Base-by-base conservation (phyloP, 2,797 vertebrate species). In the Loriculus beryllinus region DNA sequence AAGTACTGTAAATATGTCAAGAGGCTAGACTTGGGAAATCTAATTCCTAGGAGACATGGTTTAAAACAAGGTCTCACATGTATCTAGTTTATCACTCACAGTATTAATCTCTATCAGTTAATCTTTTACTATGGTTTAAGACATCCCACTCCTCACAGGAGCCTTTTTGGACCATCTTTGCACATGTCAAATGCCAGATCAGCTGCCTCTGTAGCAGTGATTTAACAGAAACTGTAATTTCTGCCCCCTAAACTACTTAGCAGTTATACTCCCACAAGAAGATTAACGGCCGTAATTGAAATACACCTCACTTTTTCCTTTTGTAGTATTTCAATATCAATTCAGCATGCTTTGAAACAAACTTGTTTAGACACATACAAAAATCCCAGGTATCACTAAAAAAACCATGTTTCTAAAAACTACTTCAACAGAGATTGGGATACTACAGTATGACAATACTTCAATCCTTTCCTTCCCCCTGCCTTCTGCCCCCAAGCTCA, bases 141-240 rank as follows among this genome's bases (percentile, higher is more conserved):
- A 62, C 6, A 26, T 54, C 37, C 23, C 26, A 22, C 14, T 82
- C 31, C 16, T 69, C 60, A 21, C 3, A 33, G 20, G 8, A 75
- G 10, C 51, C 49, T 35, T 64, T 64, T 1, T 25, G 21, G 56
- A 56, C 11, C 21, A 42, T 7, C 28, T 82, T 76, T 23, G 81
- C 1, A 0, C 3, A 10, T 0, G 2, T 20, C 28, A 14, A 54
- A 45, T 0, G 0, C 29, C 23, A 7, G 4, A 68, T 49, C 26
- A 59, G 18, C 35, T 82, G 51, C 37, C 40, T 64, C 56, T 8
- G 8, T 11, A 80, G 20, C 60, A 78, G 48, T 15, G 3, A 37
- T 25, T 56, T 43, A 65, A 70, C 4, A 29, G 2, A 67, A 56
- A 9, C 1, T 26, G 28, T 25, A 14, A 8, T 4, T 69, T 74